Evolutionary conservation across 2,797 vertebrate genomes (phyloP), one percentile per base, ranked within the genome.

Genomic region (Aldrovandia affinis): DNA sequence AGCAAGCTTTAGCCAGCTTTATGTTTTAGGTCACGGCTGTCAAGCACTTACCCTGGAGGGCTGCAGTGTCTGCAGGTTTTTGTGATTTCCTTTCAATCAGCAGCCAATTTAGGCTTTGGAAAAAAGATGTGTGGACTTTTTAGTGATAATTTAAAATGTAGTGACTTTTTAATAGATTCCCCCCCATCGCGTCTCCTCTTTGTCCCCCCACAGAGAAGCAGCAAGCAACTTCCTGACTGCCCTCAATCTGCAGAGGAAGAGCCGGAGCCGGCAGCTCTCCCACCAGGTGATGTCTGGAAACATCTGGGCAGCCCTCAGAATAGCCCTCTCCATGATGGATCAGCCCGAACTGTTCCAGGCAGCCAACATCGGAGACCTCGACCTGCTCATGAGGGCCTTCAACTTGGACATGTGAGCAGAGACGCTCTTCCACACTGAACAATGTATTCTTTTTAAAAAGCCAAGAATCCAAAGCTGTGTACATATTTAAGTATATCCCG

Each of bases 171-270:
- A n/a, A n/a, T n/a, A n/a, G n/a, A n/a, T n/a, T n/a, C n/a, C n/a
- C n/a, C n/a, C n/a, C n/a, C n/a, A n/a, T n/a, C n/a, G n/a, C n/a
- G n/a, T n/a, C n/a, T n/a, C n/a, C n/a, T n/a, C n/a, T n/a, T n/a
- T n/a, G n/a, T n/a, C 80, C 78, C 88, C 88, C 88, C 84, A 65
- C 93, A 99, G 98, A 95, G 98, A 99, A 93, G 98, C 98, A 0
- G 98, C 98, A 90, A 99, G 97, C 90, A 99, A 99, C 93, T 99
- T 99, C 90, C 95, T 99, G 92, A 99, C 97, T 33, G 98, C 98
- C 85, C 94, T 99, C 89, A 97, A 96, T 88, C 95, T 99, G 90
- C 98, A 99, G 92, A 97, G 98, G 85, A 99, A 99, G 93, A 99
- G 97, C 91, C 95, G 94, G 80, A 98, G 97, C 92, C 96, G 95